phyloP scores from a whole-genome alignment of 1,140 invertebrate species.

The Nasonia longicornis region DNA sequence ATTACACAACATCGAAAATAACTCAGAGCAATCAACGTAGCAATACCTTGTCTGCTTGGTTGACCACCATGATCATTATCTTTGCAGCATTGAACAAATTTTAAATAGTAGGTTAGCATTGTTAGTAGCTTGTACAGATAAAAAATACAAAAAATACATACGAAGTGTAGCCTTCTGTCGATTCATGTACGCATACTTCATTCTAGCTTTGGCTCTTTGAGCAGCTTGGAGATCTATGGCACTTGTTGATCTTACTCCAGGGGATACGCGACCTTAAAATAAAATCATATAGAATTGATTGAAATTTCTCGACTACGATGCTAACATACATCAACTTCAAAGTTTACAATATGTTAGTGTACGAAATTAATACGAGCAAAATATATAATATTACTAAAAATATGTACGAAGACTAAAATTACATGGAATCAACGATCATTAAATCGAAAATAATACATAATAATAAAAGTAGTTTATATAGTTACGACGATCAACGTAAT shows the following conservation, averaged over 20 bases:
- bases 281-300: conserved; percentile 29
- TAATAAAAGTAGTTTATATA: neutral
- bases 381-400: conserved; percentile 13
- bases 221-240: conserved; percentile 93
- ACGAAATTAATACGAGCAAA: neutral
- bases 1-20: neutral
- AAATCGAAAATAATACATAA: conserved; percentile 11
- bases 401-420: conserved; percentile 19
- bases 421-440: conserved; percentile 15
- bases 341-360: conserved; percentile 11
- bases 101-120: conserved; percentile 5
- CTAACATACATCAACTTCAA: neutral
- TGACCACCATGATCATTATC: conserved; percentile 56
- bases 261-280: conserved; percentile 61
- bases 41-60: conserved; percentile 54
- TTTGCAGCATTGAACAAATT: conserved; percentile 49
- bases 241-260: conserved; percentile 84
- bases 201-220: conserved; percentile 84
- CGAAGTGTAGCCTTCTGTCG: conserved; percentile 82
- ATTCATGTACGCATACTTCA: conserved; percentile 82
- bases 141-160: conserved; percentile 69
- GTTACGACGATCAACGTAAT: neutral
- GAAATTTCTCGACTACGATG: neutral
- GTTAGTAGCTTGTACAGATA: neutral
- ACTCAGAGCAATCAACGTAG: neutral